Base-by-base conservation (phyloP, 2,888 invertebrate species). In the Creontiades dilutus region DNA sequence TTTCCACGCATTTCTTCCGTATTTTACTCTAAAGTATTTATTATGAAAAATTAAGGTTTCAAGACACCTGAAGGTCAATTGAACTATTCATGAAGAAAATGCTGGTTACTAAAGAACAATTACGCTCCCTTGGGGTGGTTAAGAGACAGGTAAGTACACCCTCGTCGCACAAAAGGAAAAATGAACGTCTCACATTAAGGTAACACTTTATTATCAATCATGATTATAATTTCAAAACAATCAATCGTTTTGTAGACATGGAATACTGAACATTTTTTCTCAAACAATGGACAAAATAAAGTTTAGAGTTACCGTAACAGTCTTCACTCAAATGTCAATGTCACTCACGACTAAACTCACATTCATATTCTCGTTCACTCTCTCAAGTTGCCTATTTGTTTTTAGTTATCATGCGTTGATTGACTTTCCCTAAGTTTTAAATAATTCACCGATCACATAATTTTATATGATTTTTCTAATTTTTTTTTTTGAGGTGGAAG, bases 221-320 rank as follows among this genome's bases (percentile, higher is more conserved):
- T 78, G 78, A 78, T 78, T 78, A 78, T 78, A 78, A 78, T 78
- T 78, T 78, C 28, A 78, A 78, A 78, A 78, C 78, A 78, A 78
- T 46, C 37, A 78, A 47, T 19, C 37, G 37, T 78, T 78, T 78
- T 37, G 78, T 46, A 78, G 78, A 78, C 78, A 78, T 78, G 78
- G 78, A 61, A 61, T 61, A n/a, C 27, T 68, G 68, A 23, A 52
- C 27, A 23, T 68, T 68, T 68, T 68, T 68, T 23, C 9, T 0
- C 0, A 68, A 68, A 23, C 68, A 68, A 23, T 27, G 19, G 7
- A 46, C 78, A 78, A 46, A 19, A n/a, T 46, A n/a, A 46, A 78
- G 19, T 37, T 47, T n/a, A 47, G 78, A 78, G 78, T 78, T 78
- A 78, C 78, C 78, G 11, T 78, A 47, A 46, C 78, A 78, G 78